These are phyloP conservation scores for Pristionchus exspectatus DNA, from an alignment of 2,888 invertebrate species.

Conservation along the genomic window DNA sequence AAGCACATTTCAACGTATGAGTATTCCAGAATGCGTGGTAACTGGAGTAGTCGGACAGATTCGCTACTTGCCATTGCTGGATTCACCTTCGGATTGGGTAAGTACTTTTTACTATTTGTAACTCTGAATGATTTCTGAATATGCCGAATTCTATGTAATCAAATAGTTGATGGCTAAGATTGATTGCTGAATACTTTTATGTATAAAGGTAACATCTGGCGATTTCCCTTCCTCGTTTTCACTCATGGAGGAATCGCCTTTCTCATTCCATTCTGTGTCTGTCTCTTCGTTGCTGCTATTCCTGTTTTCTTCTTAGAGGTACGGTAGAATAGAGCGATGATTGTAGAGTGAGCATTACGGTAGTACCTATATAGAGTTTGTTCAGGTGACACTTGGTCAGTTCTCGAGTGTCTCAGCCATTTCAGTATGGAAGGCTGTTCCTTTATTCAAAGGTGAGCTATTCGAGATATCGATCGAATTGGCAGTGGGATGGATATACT, in stretches of 20 bases:
- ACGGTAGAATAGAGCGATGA: background rate
- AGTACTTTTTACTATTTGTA: conserved; percentile 76
- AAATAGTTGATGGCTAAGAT: too few relatives aligned
- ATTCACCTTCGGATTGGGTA: conserved; percentile 77
- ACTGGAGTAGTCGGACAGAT: conserved; percentile 82
- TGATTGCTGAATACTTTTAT: background rate
- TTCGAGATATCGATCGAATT: background rate
- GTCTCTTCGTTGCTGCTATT: conserved; percentile 83
- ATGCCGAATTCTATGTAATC: too few relatives aligned
- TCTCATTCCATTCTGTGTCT: conserved; percentile 88
- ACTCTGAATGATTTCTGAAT: too few relatives aligned
- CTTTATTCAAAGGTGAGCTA: conserved; percentile 84
- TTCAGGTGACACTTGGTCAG: conserved; percentile 86
- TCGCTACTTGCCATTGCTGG: conserved; percentile 83
- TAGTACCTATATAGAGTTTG: background rate
- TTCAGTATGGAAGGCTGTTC: conserved; percentile 89
- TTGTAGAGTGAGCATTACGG: background rate
- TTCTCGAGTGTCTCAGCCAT: conserved; percentile 86
- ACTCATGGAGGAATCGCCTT: conserved; percentile 81
- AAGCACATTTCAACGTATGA: background rate
- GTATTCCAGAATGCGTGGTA: conserved; percentile 73
- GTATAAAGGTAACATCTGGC: conserved; percentile 83
- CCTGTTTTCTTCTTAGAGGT: conserved; percentile 54
- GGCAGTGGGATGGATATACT: background rate
- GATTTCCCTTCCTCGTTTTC: conserved; percentile 83